These are phyloP conservation scores for Astreopora myriophthalma DNA, from an alignment of 64 coral and sea anemone species.

Conservation along the genomic window DNA sequence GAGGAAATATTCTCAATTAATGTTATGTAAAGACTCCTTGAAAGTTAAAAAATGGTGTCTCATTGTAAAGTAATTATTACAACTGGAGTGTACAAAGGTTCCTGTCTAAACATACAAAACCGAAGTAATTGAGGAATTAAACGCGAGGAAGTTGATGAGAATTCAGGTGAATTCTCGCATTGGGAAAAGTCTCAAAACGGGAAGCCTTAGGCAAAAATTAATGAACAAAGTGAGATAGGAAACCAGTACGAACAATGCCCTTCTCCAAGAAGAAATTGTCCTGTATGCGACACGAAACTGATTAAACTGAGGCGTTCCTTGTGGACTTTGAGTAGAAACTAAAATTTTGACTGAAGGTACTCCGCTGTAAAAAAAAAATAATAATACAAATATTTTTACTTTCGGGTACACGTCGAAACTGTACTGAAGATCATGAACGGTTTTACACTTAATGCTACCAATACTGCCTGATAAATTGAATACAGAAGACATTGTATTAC, in stretches of 20 bases:
- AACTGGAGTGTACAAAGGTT: constrained; percentile 24
- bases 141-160: constrained; percentile 37
- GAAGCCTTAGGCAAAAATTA: not conserved
- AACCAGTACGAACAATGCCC: not conserved
- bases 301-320: not conserved
- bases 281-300: not conserved
- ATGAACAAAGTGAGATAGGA: not conserved
- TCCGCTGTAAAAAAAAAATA: not conserved
- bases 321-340: too few relatives aligned
- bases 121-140: constrained; percentile 39
- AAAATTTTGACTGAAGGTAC: too few relatives aligned
- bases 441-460: too few relatives aligned
- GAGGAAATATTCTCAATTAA: not conserved
- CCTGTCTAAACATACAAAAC: constrained; percentile 46
- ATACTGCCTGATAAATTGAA: not conserved
- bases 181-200: constrained; percentile 19
- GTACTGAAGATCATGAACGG: too few relatives aligned
- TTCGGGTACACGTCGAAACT: too few relatives aligned
- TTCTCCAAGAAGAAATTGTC: not conserved
- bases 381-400: too few relatives aligned
- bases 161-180: not conserved
- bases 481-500: not conserved
- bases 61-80: constrained; percentile 58
- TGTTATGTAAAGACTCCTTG: constrained; percentile 43
- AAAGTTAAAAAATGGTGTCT: constrained; percentile 38